A percentile compares a stretch with the other conserved stretches of the same genome.
phyloP scores from a whole-genome alignment of 2,113 vertebrate species.

The Phalacrocorax aristotelis region DNA sequence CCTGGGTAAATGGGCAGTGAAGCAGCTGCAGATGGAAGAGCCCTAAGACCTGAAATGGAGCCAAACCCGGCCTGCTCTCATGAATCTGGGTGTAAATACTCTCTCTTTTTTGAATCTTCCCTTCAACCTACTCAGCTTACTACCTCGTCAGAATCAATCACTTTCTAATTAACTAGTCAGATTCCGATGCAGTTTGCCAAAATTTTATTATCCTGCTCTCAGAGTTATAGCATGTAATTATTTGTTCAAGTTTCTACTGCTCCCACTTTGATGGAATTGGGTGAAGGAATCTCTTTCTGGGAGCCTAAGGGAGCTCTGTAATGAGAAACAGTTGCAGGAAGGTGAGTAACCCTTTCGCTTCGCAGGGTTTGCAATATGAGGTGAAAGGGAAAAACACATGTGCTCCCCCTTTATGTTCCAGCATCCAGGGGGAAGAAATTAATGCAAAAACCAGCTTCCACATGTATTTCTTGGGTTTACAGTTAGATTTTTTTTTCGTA shows the following conservation, averaged over 20 bases:
- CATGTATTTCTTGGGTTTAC: not conserved
- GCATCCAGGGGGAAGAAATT: not conserved
- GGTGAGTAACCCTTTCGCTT: conserved; percentile 30
- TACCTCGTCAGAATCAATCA: conserved; percentile 30
- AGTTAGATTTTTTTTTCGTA: not conserved
- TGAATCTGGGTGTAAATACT: not conserved
- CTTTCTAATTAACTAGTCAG: conserved; percentile 32
- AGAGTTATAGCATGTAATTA: not conserved
- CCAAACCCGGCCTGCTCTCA: not conserved
- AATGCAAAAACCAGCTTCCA: conserved; percentile 26
- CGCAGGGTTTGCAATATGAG: not conserved
- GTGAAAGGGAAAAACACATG: conserved; percentile 30
- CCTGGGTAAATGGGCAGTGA: not conserved
- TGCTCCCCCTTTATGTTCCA: not conserved
- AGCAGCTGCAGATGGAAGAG: not conserved
- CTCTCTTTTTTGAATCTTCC: not conserved
- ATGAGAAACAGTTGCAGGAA: conserved; percentile 47
- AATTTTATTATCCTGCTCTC: conserved; percentile 2
- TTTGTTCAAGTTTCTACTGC: conserved; percentile 40
- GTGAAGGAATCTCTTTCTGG: conserved; percentile 25
- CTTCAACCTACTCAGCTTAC: not conserved
- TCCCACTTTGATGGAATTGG: conserved; percentile 12
- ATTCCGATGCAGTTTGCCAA: not conserved
- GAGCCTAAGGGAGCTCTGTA: conserved; percentile 48
- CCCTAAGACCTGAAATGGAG: not conserved